Percentiles rank a stretch among this genome's conserved stretches.
Evolutionary conservation across 1,140 invertebrate species (phyloP).

Genomic region (Augochlora pura): DNA sequence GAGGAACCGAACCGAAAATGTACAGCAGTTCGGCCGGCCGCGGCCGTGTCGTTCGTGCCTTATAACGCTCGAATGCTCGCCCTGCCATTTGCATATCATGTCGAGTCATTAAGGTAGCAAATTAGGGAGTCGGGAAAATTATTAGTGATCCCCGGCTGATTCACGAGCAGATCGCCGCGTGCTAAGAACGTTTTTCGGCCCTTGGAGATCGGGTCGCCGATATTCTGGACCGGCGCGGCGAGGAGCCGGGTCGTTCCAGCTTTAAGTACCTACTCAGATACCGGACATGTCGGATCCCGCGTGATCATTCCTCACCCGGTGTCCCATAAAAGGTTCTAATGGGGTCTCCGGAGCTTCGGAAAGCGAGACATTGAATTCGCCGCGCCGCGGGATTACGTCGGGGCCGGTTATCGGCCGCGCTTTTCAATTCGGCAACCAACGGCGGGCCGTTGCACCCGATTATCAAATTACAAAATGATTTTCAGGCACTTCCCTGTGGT

Average conservation of each 20-base stretch:
- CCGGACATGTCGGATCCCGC: background rate
- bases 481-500: conserved; percentile 4
- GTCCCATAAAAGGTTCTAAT: too few relatives aligned
- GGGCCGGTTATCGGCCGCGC: background rate
- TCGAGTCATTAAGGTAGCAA: conserved; percentile 49
- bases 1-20: conserved; percentile 20
- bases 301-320: background rate
- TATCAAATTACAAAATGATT: conserved; percentile 5
- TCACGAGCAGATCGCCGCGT: background rate
- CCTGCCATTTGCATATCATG: conserved; percentile 47
- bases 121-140: conserved; percentile 39
- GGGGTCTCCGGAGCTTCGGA: too few relatives aligned
- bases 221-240: background rate
- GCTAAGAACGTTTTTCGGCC: background rate
- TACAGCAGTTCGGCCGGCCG: conserved; percentile 1
- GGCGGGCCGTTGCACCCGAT: background rate
- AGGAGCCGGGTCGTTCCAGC: too few relatives aligned
- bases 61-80: conserved; percentile 21
- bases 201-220: background rate
- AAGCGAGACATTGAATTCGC: too few relatives aligned
- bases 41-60: conserved; percentile 3
- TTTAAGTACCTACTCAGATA: background rate
- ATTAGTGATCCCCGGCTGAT: conserved; percentile 21
- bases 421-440: background rate
- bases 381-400: too few relatives aligned